Conservation (phyloP, 2,113 vertebrate genomes). For the Symphodus melops region DNA sequence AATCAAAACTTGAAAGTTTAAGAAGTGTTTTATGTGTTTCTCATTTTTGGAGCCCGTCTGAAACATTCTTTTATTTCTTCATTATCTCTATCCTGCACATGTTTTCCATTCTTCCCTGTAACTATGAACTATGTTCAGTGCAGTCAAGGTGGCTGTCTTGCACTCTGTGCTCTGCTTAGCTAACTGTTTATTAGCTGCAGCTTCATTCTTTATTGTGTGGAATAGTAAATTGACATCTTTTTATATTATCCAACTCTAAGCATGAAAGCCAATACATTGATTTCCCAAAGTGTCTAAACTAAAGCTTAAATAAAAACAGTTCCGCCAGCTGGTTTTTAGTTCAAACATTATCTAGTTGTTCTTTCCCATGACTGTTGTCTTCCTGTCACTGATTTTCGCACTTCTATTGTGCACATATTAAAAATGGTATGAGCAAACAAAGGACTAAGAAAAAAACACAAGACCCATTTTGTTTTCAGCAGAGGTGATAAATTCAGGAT, state of each 20-base stretch:
- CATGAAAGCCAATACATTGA: background rate
- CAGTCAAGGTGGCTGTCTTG: too few species aligned
- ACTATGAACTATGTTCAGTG: too few species aligned
- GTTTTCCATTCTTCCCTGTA: too few species aligned
- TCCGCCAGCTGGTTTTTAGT: background rate
- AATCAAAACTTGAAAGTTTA: too few species aligned
- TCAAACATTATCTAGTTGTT: background rate
- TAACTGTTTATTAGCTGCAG: background rate
- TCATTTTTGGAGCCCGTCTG: too few species aligned
- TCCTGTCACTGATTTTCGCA: background rate
- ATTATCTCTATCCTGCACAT: too few species aligned
- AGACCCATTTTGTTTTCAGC: background rate
- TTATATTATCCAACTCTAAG: background rate
- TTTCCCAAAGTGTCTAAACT: background rate
- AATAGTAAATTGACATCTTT: background rate
- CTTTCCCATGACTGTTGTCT: too few species aligned
- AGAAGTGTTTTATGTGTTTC: too few species aligned
- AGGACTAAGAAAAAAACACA: background rate
- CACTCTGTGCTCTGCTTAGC: background rate
- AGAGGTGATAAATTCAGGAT: slow-evolving; percentile 14
- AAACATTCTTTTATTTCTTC: too few species aligned
- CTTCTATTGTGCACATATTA: background rate
- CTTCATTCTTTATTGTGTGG: background rate
- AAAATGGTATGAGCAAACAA: background rate
- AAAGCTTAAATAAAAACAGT: background rate